Percentiles rank a stretch among this genome's conserved stretches.
These are phyloP conservation scores for Butastur rufipennis DNA, from an alignment of 2,113 vertebrate genomes.

Conservation along the genomic window DNA sequence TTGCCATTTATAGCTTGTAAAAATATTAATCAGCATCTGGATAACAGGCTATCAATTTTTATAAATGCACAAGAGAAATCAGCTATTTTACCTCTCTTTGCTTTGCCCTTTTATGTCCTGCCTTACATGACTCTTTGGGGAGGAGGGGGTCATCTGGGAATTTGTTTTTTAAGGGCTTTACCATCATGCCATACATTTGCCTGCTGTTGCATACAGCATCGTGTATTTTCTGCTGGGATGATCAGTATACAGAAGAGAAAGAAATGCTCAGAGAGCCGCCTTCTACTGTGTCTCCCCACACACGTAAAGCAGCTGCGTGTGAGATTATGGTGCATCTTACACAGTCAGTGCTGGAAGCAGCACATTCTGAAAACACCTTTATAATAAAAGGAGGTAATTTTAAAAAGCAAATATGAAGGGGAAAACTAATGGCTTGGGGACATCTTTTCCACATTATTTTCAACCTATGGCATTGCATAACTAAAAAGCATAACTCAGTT, in stretches of 20 bases:
- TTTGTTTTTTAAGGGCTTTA: slow-evolving; percentile 59
- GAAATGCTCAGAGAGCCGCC: neutral
- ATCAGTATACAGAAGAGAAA: neutral
- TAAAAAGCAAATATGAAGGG: neutral
- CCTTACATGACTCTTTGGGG: neutral
- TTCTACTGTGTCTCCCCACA: neutral
- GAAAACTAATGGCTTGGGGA: neutral
- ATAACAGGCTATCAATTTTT: slow-evolving; percentile 76
- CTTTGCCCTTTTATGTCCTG: slow-evolving; percentile 35
- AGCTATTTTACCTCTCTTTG: slow-evolving; percentile 21
- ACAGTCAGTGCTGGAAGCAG: neutral
- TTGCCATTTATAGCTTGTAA: slow-evolving; percentile 93
- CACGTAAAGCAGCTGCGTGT: neutral
- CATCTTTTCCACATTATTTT: neutral
- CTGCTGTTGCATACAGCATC: neutral
- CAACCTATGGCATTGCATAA: neutral
- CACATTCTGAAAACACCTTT: neutral
- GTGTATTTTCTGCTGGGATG: slow-evolving; percentile 30
- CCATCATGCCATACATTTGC: slow-evolving; percentile 46
- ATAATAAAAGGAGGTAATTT: neutral
- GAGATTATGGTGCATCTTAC: neutral
- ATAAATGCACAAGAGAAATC: slow-evolving; percentile 64
- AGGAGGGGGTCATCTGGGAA: slow-evolving; percentile 9
- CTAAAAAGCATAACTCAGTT: neutral
- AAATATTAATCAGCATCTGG: slow-evolving; percentile 84